Conservation (phyloP, 2,113 vertebrate genomes). For the Cynoglossus semilaevis region DNA sequence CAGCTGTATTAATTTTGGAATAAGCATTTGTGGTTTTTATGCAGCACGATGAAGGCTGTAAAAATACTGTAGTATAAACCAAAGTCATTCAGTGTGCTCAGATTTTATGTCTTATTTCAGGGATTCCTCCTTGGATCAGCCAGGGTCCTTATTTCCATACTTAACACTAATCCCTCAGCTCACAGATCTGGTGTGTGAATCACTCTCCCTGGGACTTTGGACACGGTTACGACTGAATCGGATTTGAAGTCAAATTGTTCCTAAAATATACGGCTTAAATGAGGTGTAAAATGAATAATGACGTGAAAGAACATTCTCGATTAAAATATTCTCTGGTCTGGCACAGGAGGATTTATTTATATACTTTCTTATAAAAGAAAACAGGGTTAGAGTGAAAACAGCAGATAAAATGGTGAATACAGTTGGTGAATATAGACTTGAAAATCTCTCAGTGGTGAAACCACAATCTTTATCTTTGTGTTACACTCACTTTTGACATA, state of each 20-base stretch:
- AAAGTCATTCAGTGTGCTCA: not conserved
- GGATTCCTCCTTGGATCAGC: not conserved
- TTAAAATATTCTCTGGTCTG: too few species aligned
- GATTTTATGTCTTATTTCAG: not conserved
- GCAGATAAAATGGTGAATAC: too few species aligned
- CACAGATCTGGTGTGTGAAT: constrained; percentile 1
- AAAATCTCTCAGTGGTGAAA: too few species aligned
- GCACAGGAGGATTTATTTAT: too few species aligned
- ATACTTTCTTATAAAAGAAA: too few species aligned
- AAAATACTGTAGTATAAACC: not conserved
- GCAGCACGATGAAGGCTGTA: not conserved
- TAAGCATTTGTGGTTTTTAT: constrained; percentile 20
- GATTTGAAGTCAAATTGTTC: not conserved
- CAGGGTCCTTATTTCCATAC: not conserved
- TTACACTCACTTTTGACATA: too few species aligned
- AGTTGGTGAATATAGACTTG: too few species aligned
- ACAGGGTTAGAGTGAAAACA: too few species aligned
- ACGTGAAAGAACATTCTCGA: not conserved
- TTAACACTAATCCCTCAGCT: constrained; percentile 1
- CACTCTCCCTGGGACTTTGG: not conserved
- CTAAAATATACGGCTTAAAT: not conserved
- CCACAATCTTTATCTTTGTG: too few species aligned
- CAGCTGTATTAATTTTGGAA: constrained; percentile 15
- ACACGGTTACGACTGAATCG: constrained; percentile 1
- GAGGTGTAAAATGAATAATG: not conserved